These are phyloP conservation scores for Cryptophagus acutangulus DNA, from an alignment of 2,888 invertebrate genomes.

Conservation along the genomic window DNA sequence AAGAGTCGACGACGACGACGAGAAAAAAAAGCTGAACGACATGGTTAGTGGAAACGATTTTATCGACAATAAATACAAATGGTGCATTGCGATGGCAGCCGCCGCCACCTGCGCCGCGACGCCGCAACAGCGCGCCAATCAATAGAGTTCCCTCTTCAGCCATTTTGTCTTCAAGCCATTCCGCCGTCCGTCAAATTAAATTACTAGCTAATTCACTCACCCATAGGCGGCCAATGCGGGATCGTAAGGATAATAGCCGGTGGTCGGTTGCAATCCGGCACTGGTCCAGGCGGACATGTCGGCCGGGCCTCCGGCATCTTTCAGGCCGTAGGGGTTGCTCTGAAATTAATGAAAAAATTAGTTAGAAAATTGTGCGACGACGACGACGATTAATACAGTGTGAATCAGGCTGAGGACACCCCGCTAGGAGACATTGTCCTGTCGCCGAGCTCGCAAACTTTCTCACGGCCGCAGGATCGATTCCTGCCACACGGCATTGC, in stretches of 20 bases:
- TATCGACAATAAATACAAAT: slow-evolving; percentile 47
- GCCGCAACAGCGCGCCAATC: slow-evolving; percentile 47
- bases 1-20: neutral
- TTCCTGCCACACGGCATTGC: too few species aligned
- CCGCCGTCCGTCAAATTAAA: slow-evolving; percentile 8
- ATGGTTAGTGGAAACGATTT: slow-evolving; percentile 5
- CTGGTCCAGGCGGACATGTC: slow-evolving; percentile 92
- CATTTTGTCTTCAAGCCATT: slow-evolving; percentile 49
- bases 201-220: slow-evolving; percentile 55
- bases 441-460: slow-evolving; percentile 35
- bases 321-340: slow-evolving; percentile 87
- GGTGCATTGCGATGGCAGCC: slow-evolving; percentile 46
- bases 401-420: slow-evolving; percentile 29
- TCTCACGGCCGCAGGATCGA: slow-evolving; percentile 42
- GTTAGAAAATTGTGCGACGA: slow-evolving; percentile 26
- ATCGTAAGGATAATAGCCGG: slow-evolving; percentile 91
- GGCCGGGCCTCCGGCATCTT: slow-evolving; percentile 72
- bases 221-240: slow-evolving; percentile 89
- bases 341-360: slow-evolving; percentile 49
- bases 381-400: neutral
- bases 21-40: neutral
- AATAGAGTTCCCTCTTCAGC: slow-evolving; percentile 47
- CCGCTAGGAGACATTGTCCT: slow-evolving; percentile 38
- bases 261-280: slow-evolving; percentile 82
- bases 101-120: slow-evolving; percentile 44